Base-by-base conservation (phyloP, 2,888 invertebrate species). In the Mythimna albipuncta region DNA sequence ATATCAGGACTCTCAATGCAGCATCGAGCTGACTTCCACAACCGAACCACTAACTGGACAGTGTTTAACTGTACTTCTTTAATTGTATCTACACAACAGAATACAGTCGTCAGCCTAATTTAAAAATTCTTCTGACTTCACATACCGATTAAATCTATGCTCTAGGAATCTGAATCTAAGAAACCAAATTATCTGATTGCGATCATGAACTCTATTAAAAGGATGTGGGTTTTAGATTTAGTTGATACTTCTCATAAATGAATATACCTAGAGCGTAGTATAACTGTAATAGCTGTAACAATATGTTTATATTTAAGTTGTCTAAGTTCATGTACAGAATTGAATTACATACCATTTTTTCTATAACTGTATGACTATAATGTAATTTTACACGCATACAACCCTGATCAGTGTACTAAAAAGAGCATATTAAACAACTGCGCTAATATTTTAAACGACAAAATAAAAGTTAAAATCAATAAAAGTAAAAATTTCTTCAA, bases 301-400 rank as follows among this genome's bases (percentile, higher is more conserved):
- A n/a, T 35, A 19, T 38, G 7, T 73, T 79, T 72, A 26, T 44
- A 50, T 79, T 79, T 32, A 47, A 63, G 52, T 50, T 61, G 6
- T 35, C 6, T 16, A 54, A 68, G 35, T 26, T 76, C 59, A 64
- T 38, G 21, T 11, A 11, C 7, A 32, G 32, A n/a, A 57, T 72
- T 63, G 21, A 16, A 72, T 79, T 59, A 21, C 44, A 55, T 32
- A 61, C 26, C 9, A 57, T 16, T 50, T 38, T 44, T 59, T 35
- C 9, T 9, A 16, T 50, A 32, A 32, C 13, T 32, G 13, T 41
- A 19, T 47, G 41, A 61, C 38, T 32, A 11, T 38, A 38, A 38
- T 16, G 2, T 50, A 5, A 64, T n/a, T 16, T 47, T 55, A 41
- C 5, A 1, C 47, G 6, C 38, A 16, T 7, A 32, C n/a, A 32